These are phyloP conservation scores for Caerostris darwini DNA, from an alignment of 1,140 invertebrate genomes.

Conservation along the genomic window DNA sequence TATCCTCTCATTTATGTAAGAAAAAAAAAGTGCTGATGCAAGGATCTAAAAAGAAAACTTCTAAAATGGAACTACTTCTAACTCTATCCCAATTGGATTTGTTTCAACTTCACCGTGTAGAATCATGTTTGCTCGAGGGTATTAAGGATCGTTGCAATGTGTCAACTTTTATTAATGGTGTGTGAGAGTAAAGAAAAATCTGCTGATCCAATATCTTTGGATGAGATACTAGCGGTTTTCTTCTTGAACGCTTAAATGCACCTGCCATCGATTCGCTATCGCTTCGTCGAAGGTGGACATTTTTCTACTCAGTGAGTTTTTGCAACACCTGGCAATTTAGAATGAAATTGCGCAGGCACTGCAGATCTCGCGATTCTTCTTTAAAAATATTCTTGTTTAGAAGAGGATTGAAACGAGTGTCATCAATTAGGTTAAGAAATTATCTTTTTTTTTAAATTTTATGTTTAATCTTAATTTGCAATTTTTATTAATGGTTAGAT, in stretches of 20 bases:
- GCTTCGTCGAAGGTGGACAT: neutral
- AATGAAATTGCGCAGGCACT: neutral
- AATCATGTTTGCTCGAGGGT: no score
- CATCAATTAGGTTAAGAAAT: neutral
- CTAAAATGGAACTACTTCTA: no score
- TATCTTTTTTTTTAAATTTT: neutral
- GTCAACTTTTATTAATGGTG: neutral
- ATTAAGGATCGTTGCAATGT: no score
- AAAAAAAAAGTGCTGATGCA: no score
- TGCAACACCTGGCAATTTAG: neutral
- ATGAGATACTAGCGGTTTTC: slow-evolving; percentile 12
- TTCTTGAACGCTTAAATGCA: slow-evolving; percentile 26
- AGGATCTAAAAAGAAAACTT: no score
- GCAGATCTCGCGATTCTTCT: slow-evolving; percentile 1
- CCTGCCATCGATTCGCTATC: neutral
- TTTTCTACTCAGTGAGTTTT: neutral
- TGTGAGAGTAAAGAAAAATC: slow-evolving; percentile 12
- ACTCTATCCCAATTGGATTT: no score
- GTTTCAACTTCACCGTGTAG: no score
- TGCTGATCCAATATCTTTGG: slow-evolving; percentile 49
- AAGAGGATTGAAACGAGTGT: neutral
- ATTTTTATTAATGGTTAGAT: neutral
- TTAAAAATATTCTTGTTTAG: neutral
- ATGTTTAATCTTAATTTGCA: neutral
- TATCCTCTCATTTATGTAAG: no score